Conservation (phyloP, 2,113 vertebrate genomes). For the Labeo catla region DNA sequence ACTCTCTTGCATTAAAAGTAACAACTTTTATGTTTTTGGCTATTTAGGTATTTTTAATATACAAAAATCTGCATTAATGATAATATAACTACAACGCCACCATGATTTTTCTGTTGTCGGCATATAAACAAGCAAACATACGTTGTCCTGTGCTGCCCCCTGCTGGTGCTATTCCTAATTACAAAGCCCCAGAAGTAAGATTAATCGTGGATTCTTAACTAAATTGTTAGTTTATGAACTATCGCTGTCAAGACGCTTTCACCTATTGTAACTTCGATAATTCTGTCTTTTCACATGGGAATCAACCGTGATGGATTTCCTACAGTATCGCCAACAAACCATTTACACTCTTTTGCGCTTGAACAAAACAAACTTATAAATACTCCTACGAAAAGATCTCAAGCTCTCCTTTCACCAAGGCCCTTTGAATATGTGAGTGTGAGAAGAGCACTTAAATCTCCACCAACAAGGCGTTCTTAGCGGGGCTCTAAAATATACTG, state of each 20-base stretch:
- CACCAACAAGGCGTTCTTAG: conserved; percentile 23
- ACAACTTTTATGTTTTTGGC: not conserved
- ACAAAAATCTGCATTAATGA: not conserved
- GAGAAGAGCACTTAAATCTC: conserved; percentile 32
- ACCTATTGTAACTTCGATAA: not conserved
- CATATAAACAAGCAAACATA: not conserved
- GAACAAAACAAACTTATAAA: conserved; percentile 42
- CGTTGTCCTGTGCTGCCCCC: conserved; percentile 63
- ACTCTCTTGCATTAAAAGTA: not conserved
- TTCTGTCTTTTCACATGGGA: not conserved
- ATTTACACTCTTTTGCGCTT: not conserved
- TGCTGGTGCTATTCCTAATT: conserved; percentile 63
- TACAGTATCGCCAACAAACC: not conserved
- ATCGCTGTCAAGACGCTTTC: not conserved
- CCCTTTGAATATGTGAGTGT: conserved; percentile 40
- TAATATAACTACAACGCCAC: not conserved
- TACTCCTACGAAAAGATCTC: conserved; percentile 30
- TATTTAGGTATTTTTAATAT: not conserved
- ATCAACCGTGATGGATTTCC: not conserved
- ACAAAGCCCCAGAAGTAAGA: conserved; percentile 17
- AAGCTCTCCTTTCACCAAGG: conserved; percentile 33
- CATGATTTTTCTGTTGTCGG: not conserved
- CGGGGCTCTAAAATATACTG: conserved; percentile 5
- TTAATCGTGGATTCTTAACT: not conserved
- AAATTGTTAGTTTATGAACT: not conserved